These are phyloP conservation scores for Bryconaethiops microstoma DNA, from an alignment of 2,797 vertebrate species.

Conservation along the genomic window DNA sequence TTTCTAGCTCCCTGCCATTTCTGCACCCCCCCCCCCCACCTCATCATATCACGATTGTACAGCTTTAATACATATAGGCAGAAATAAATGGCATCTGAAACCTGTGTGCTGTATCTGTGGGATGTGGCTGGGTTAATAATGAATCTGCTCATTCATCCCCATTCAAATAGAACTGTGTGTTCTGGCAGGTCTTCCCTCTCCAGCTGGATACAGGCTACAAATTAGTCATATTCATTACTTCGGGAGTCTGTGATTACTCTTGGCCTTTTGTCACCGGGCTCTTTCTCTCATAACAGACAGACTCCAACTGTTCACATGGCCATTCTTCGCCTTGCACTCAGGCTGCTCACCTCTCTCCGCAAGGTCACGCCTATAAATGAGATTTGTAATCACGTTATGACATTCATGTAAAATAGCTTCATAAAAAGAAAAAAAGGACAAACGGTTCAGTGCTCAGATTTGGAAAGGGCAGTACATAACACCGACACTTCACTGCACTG, in stretches of 20 bases:
- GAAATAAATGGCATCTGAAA: neutral
- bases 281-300: neutral
- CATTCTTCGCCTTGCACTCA: neutral
- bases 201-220: neutral
- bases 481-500: neutral
- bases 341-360: neutral
- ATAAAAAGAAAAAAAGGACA: slow-evolving; percentile 11
- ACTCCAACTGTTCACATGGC: neutral
- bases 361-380: neutral
- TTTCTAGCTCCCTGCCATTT: neutral
- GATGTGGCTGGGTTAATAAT: neutral
- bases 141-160: neutral
- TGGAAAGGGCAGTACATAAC: neutral
- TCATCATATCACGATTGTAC: neutral
- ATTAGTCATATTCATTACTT: slow-evolving; percentile 39
- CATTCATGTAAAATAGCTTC: slow-evolving; percentile 4
- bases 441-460: neutral
- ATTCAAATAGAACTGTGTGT: neutral
- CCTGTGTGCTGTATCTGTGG: neutral
- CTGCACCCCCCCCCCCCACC: neutral
- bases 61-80: neutral
- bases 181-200: neutral
- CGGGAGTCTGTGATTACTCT: slow-evolving; percentile 44
- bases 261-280: slow-evolving; percentile 31
- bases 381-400: slow-evolving; percentile 1